A percentile compares a stretch with the other conserved stretches of the same genome.
Evolutionary conservation across 1,140 invertebrate species (phyloP).

Genomic region (Lepidotrigona ventralis): DNA sequence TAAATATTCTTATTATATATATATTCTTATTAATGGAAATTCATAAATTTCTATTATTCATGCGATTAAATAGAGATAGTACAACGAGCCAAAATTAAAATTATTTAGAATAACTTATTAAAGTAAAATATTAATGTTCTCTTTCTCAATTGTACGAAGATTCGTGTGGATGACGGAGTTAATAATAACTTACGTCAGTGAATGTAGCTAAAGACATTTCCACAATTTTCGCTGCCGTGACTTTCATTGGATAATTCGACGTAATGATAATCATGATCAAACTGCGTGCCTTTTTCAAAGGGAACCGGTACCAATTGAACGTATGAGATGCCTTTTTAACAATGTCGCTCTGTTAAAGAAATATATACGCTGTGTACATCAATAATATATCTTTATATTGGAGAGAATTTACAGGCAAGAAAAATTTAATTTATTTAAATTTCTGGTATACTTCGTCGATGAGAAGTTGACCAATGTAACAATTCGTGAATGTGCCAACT

Average conservation of each 20-base stretch:
- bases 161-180: too few relatives aligned
- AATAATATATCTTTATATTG: too few relatives aligned
- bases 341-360: slow-evolving; percentile 29
- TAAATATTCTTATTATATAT: too few relatives aligned
- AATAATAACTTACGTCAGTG: slow-evolving; percentile 39
- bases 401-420: too few relatives aligned
- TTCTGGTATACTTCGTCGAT: slow-evolving; percentile 49
- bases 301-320: slow-evolving; percentile 63
- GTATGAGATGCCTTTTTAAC: slow-evolving; percentile 43
- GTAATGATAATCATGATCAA: slow-evolving; percentile 62
- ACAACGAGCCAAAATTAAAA: too few relatives aligned
- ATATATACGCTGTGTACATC: background rate
- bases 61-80: too few relatives aligned
- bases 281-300: slow-evolving; percentile 38
- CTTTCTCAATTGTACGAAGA: too few relatives aligned
- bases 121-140: too few relatives aligned
- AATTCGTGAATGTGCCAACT: slow-evolving; percentile 56
- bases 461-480: slow-evolving; percentile 60
- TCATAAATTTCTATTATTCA: too few relatives aligned
- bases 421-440: background rate
- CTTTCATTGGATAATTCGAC: slow-evolving; percentile 56
- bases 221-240: slow-evolving; percentile 62
- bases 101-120: too few relatives aligned
- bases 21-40: too few relatives aligned
- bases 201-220: slow-evolving; percentile 47